Conservation (phyloP, 2,113 vertebrate genomes). For the Nycticryphes semicollaris region DNA sequence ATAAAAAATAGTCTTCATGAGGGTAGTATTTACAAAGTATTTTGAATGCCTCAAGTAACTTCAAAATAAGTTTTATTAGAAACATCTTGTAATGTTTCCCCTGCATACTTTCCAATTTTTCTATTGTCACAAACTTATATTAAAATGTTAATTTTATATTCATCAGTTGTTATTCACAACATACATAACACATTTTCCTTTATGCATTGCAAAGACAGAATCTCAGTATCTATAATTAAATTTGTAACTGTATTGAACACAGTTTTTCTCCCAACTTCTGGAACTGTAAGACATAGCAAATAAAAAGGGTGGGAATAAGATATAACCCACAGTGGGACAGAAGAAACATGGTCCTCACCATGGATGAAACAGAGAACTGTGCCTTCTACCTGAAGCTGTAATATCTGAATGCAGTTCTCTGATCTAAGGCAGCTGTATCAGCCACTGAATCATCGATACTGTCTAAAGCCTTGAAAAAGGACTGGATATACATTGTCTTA, state of each 20-base stretch:
- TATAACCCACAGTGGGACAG: background rate
- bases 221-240: background rate
- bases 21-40: background rate
- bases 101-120: background rate
- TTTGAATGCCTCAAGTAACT: background rate
- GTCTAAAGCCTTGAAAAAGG: background rate
- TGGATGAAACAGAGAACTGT: background rate
- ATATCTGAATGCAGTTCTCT: background rate
- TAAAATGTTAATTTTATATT: background rate
- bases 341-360: background rate
- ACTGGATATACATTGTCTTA: background rate
- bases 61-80: background rate
- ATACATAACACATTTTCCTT: background rate
- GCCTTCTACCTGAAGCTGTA: background rate
- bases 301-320: background rate
- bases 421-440: background rate
- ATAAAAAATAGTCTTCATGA: background rate
- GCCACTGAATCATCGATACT: background rate
- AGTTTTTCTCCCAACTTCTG: background rate
- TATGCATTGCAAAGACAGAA: background rate
- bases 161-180: background rate
- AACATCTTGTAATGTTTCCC: background rate
- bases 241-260: background rate
- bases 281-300: background rate
- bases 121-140: background rate